These are phyloP conservation scores for Vidua chalybeata DNA, from an alignment of 2,113 vertebrate species.

Conservation along the genomic window DNA sequence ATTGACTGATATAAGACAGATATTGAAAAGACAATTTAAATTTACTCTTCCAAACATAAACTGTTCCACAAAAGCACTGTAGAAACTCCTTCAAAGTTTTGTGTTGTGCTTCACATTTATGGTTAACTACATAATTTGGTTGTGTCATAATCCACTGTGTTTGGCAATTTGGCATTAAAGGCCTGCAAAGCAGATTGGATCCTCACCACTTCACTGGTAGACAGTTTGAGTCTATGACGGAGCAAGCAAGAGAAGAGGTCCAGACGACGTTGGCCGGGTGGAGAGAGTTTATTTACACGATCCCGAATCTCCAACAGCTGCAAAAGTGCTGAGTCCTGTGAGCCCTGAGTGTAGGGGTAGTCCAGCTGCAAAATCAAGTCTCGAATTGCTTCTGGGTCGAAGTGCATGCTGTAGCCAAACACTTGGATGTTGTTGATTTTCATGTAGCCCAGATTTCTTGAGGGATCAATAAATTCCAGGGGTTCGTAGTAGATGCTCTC, in stretches of 20 bases:
- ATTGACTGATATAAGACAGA: constrained; percentile 83
- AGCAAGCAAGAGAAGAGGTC: constrained; percentile 96
- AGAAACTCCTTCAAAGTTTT: constrained; percentile 77
- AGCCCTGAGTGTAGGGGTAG: constrained; percentile 97
- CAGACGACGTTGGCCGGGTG: constrained; percentile 87
- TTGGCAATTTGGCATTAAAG: constrained; percentile 90
- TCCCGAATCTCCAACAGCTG: constrained; percentile 94
- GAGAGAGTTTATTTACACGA: constrained; percentile 93
- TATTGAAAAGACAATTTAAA: constrained; percentile 85
- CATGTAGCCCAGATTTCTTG: constrained; percentile 95
- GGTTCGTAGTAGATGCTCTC: constrained; percentile 93
- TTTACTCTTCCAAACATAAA: constrained; percentile 84
- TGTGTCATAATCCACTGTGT: constrained; percentile 93
- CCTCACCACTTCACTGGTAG: constrained; percentile 91
- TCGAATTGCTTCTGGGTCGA: constrained; percentile 94
- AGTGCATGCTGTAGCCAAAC: constrained; percentile 99
- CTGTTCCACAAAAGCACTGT: constrained; percentile 84
- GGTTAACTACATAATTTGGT: constrained; percentile 98
- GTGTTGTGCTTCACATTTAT: constrained; percentile 81
- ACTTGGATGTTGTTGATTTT: constrained; percentile 98
- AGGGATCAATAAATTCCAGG: constrained; percentile 88
- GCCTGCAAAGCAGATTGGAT: constrained; percentile 92
- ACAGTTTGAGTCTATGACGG: constrained; percentile 93
- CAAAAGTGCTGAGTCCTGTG: constrained; percentile 93
- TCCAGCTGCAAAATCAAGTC: constrained; percentile 96